Evolutionary conservation across 2,888 invertebrate species (phyloP), one percentile per base, ranked within the genome.

Genomic region (Stegophylla sp.): DNA sequence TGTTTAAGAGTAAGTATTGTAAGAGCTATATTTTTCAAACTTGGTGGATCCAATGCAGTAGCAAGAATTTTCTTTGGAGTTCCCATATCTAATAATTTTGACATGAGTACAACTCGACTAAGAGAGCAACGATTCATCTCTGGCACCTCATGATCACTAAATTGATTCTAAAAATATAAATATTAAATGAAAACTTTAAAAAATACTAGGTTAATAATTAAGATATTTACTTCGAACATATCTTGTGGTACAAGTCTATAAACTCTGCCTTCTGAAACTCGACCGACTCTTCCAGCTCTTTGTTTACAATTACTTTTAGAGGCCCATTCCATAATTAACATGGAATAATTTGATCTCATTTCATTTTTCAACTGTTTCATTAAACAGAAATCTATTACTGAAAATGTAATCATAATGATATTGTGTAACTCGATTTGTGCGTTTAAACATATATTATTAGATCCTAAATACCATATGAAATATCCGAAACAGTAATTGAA

Each of bases 371-470:
- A 87, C 51, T 91, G 90, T 88, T 97, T 97, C 82, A 94, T 94
- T 82, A 97, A 88, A 87, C 97, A 98, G 87, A 95, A 97, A 87
- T 98, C 98, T 85, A 98, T 93, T 69, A 98, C 97, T 93, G 86
- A 64, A 87, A 82, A 84, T 82, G 83, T 82, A 82, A 82, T 74
- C 71, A 74, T 63, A 56, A n/a, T 53, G 61, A 48, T 73, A 43
- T 48, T 15, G 23, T 7, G n/a, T 34, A 34, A 34, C 34, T 34
- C 34, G 7, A 34, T 34, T 34, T 34, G 3, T 3, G 34, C 7
- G 34, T 34, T 34, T 34, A 3, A 34, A 34, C 34, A 5, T 34
- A 7, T 5, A 34, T 5, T 34, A 34, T 7, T 34, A 34, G 34
- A 34, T 34, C 7, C 7, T 34, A 34, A 34, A 85, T 86, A 92